Evolutionary conservation across 2,113 vertebrate genomes (phyloP), one percentile per base, ranked within the genome.

Genomic region (Falco punctatus): DNA sequence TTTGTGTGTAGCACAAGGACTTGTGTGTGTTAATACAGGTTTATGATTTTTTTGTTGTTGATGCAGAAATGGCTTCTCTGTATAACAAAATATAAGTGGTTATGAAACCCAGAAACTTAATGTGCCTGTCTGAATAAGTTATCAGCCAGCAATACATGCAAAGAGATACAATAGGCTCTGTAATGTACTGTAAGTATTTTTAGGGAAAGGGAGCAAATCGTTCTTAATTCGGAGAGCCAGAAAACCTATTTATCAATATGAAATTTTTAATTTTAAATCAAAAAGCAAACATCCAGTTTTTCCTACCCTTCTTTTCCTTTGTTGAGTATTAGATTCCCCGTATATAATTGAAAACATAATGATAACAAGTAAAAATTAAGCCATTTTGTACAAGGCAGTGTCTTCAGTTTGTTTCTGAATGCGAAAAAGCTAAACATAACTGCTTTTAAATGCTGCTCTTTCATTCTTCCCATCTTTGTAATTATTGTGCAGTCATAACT

Each of bases 1-100:
- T 93, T 96, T 88, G 85, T 96, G 89, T 97, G 72, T 97, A 97
- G 96, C 94, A 95, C 91, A 97, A 97, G 97, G 90, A 92, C 95
- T 97, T 94, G 38, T 88, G 69, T 97, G 55, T 94, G 88, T 93
- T 97, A 97, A 95, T 96, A 88, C 54, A 92, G 58, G 96, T 97
- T 95, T 77, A n/a, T 92, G 83, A 88, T 96, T 95, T 98, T 87
- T 96, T 90, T 77, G 82, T 92, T 94, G 80, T 90, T 95, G 40
- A 86, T 95, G 70, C 81, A 91, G 46, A 92, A 89, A 57, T 97
- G 90, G 95, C 86, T 97, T 97, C 92, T 94, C 66, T 86, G 33
- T 96, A 72, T 93, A 96, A 94, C 49, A 79, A 92, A 94, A 86
- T 21, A 86, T 94, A 94, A 88, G 94, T 96, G 49, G 23, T 93